Evolutionary conservation across 2,797 vertebrate species (phyloP), one percentile per base, ranked within the genome.

Genomic region (Tiaroga cobitis): DNA sequence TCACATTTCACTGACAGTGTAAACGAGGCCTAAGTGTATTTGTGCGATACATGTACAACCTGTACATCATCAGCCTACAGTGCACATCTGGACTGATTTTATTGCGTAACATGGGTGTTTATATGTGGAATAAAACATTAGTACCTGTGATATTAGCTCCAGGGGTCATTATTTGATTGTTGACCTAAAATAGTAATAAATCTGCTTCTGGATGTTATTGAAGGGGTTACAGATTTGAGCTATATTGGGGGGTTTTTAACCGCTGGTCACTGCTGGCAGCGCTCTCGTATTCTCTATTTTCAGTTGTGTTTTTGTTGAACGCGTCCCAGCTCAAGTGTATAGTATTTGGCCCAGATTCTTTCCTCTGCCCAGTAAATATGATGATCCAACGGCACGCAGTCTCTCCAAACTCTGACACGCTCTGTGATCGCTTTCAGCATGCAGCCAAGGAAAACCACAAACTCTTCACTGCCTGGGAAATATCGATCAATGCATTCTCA

Each of bases 351-450:
- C 76, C 67, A 3, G 72, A 34, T 85, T 74, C 89, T 83, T 88
- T 84, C 87, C 83, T 84, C 84, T 70, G 73, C 70, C 85, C 85
- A 68, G 85, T 87, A 84, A 84, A 84, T 85, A 88, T 87, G 65
- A 82, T n/a, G 73, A 90, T 88, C 87, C 83, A 87, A 85, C 83
- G 78, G 68, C 80, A 69, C 41, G 43, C 68, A 65, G 83, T 75
- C 81, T 77, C 77, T 88, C 87, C 87, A 90, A 88, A 90, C 80
- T 82, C 59, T 84, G 87, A 88, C 87, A 84, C 73, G 86, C 80
- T 89, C 87, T 89, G 76, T 88, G 89, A 90, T 88, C 85, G 75
- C 86, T 89, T 89, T 88, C 85, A 89, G 83, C 80, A 19, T n/a
- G 16, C 83, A 75, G 89, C 89, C 89, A 90, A 90, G 51, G 61